A percentile compares a stretch with the other conserved stretches of the same genome.
Evolutionary conservation across 2,888 invertebrate genomes (phyloP).

Genomic region (Melieria picta): DNA sequence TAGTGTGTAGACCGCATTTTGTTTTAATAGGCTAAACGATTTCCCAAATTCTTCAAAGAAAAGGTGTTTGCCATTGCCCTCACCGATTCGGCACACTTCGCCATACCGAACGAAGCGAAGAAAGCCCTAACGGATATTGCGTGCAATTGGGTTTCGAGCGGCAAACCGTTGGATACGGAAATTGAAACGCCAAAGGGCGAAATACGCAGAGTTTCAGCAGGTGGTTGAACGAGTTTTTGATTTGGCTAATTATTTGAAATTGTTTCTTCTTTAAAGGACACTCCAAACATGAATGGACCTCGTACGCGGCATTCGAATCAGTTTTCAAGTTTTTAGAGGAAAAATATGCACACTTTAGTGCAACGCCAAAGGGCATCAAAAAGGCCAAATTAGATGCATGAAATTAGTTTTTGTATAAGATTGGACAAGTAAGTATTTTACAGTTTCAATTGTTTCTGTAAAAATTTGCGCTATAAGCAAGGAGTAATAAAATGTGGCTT

Average conservation of each 20-base stretch:
- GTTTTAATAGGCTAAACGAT: constrained; percentile 66
- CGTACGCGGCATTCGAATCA: constrained; percentile 73
- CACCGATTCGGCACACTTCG: constrained; percentile 78
- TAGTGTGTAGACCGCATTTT: neutral
- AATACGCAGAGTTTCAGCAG: constrained; percentile 72
- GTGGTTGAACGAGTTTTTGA: constrained; percentile 54
- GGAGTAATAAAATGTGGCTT: no score
- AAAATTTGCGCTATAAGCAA: no score
- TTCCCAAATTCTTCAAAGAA: constrained; percentile 71
- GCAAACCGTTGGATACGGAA: constrained; percentile 69
- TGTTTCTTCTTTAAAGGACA: constrained; percentile 67
- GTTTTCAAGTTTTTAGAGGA: constrained; percentile 73
- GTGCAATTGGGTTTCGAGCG: constrained; percentile 73
- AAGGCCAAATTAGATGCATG: neutral
- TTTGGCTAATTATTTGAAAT: neutral
- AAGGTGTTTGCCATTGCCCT: constrained; percentile 79
- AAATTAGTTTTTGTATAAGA: no score
- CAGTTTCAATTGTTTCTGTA: no score
- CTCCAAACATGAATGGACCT: constrained; percentile 77
- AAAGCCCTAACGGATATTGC: constrained; percentile 44
- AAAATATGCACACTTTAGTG: constrained; percentile 49
- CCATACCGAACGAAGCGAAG: constrained; percentile 42
- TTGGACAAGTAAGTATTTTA: no score
- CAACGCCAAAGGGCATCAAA: constrained; percentile 24
- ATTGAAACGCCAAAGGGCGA: constrained; percentile 67